Evolutionary conservation across 2,888 invertebrate species (phyloP), one percentile per base, ranked within the genome.

Genomic region (Andrena camellia): DNA sequence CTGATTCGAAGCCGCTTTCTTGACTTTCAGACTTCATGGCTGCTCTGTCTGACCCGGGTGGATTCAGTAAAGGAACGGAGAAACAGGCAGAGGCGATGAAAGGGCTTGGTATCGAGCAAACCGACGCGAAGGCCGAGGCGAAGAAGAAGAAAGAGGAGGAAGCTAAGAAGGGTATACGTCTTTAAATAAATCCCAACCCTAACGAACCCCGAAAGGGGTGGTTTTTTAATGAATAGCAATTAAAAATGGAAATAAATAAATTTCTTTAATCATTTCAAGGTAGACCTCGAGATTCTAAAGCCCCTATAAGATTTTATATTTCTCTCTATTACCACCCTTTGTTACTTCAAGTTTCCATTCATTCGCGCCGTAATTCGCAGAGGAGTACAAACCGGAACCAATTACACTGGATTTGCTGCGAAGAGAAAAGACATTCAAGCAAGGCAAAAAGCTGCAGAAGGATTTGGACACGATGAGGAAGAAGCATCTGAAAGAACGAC

Each of bases 1-100:
- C 20, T 31, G 57, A 72, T 64, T 26, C 64, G 72, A 62, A 23
- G 8, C 8, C 29, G 69, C 20, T 68, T 67, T 54, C 69, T 33
- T 42, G 42, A 20, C 59, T 90, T 89, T 50, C 94, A 97, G 99
- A 99, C 94, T 98, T 99, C 94, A 99, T 99, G 97, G 99, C 99
- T 75, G 98, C 99, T 50, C 95, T 99, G 86, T 99, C 99, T 20
- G 99, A 99, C 95, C 99, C 99, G 0, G 96, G 98, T 74, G 98
- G 97, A 60, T 96, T 96, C 91, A 93, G 95, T 82, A 95, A 96
- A 63, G 95, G 95, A 62, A 95, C 96, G 84, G 96, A 96, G 89
- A 96, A 96, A 86, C 94, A 96, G 77, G 95, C 95, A 26, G 95
- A 96, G 86, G 95, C 96, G 89, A 96, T 96, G 96, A 96, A 96